Conservation (phyloP, 1,140 invertebrate genomes). For the Drosophila takahashii region DNA sequence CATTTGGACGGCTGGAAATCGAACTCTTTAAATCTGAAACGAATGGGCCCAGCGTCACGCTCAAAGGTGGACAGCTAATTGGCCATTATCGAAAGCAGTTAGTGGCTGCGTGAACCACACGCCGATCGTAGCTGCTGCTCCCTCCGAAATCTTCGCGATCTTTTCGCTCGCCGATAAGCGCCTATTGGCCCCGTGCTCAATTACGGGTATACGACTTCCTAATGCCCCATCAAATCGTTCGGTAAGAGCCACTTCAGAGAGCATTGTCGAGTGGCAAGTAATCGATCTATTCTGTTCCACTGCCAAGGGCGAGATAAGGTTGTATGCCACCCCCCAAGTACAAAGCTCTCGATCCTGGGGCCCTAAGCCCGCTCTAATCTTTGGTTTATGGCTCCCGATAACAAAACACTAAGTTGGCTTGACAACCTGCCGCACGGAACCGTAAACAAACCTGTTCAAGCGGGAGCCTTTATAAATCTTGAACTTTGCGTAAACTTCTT, state of each 20-base stretch:
- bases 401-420: slow-evolving; percentile 9
- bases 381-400: slow-evolving; percentile 34
- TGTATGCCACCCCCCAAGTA: slow-evolving; percentile 6
- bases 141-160: slow-evolving; percentile 36
- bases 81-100: slow-evolving; percentile 63
- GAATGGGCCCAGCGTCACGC: slow-evolving; percentile 25
- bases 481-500: slow-evolving; percentile 22
- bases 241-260: slow-evolving; percentile 34
- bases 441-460: slow-evolving; percentile 45
- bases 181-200: slow-evolving; percentile 21
- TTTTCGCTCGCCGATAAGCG: slow-evolving; percentile 17
- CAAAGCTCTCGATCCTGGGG: slow-evolving; percentile 29
- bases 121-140: slow-evolving; percentile 15
- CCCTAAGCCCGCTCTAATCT: slow-evolving; percentile 31
- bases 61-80: slow-evolving; percentile 48
- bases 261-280: slow-evolving; percentile 14
- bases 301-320: slow-evolving; percentile 19
- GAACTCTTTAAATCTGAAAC: slow-evolving; percentile 23
- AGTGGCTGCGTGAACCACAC: slow-evolving; percentile 49
- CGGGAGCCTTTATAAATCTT: slow-evolving; percentile 41
- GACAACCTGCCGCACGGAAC: slow-evolving; percentile 6
- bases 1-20: slow-evolving; percentile 21
- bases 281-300: slow-evolving; percentile 17
- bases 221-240: slow-evolving; percentile 22
- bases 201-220: slow-evolving; percentile 22